A percentile compares a stretch with the other conserved stretches of the same genome.
phyloP scores from a whole-genome alignment of 1,140 invertebrate species.

The Ruditapes philippinarum region DNA sequence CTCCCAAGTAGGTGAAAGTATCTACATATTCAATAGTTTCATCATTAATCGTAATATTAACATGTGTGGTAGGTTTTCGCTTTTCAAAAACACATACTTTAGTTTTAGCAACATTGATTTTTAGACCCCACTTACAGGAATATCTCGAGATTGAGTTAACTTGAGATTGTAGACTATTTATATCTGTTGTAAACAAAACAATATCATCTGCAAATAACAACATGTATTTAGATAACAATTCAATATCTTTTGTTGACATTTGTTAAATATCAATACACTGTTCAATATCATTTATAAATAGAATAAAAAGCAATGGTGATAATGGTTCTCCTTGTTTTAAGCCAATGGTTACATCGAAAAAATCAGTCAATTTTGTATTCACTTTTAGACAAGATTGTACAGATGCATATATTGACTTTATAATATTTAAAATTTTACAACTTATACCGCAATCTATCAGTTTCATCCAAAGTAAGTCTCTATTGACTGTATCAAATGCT shows the following conservation, averaged over 20 bases:
- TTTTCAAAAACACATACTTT: conserved; percentile 49
- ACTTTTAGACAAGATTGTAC: conserved; percentile 30
- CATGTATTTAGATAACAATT: background rate
- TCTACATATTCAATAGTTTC: conserved; percentile 8
- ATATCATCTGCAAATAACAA: conserved; percentile 40
- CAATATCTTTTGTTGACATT: conserved; percentile 1
- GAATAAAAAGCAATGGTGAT: conserved; percentile 18
- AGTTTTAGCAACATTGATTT: conserved; percentile 36
- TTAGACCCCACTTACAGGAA: conserved; percentile 23
- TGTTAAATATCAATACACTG: background rate
- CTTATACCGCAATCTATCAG: background rate
- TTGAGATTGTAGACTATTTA: conserved; percentile 21
- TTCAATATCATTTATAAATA: conserved; percentile 37
- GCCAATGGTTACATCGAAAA: conserved; percentile 18
- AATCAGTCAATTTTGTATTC: background rate
- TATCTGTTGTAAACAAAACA: conserved; percentile 25
- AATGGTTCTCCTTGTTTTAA: conserved; percentile 37
- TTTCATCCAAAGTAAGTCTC: conserved; percentile 34
- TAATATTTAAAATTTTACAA: conserved; percentile 29
- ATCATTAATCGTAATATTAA: background rate
- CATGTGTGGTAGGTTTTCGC: background rate
- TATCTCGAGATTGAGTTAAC: background rate
- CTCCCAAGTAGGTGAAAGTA: background rate
- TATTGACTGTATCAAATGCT: conserved; percentile 27
- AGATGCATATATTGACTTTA: conserved; percentile 10